Evolutionary conservation across 1,140 invertebrate genomes (phyloP).

Genomic region (Doryteuthis pealeii): DNA sequence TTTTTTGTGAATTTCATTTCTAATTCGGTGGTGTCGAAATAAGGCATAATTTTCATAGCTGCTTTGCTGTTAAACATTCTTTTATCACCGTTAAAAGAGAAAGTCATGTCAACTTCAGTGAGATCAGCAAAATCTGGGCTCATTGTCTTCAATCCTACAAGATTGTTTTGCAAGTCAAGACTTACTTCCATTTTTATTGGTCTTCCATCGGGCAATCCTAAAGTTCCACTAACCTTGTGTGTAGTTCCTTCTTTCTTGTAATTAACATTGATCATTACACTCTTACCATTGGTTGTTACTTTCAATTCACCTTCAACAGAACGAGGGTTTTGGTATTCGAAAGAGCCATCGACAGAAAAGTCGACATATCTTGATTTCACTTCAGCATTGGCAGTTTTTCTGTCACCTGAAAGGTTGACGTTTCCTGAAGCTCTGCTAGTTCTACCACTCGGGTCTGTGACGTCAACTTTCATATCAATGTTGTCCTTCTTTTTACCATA

Average conservation of each 20-base stretch:
- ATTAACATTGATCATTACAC: not conserved
- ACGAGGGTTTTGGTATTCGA: not conserved
- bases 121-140: too few species aligned
- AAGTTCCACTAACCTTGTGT: not conserved
- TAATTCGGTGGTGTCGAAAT: too few species aligned
- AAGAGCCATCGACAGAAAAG: not conserved
- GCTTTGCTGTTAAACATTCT: too few species aligned
- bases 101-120: too few species aligned
- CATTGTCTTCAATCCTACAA: too few species aligned
- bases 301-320: not conserved
- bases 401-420: not conserved
- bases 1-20: too few species aligned
- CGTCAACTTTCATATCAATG: not conserved
- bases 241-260: constrained; percentile 1
- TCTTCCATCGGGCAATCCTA: not conserved
- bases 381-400: not conserved
- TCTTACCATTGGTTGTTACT: not conserved
- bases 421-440: not conserved
- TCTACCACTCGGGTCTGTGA: not conserved
- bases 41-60: too few species aligned
- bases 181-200: too few species aligned
- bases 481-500: not conserved
- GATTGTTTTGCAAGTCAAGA: too few species aligned
- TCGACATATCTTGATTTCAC: not conserved
- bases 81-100: too few species aligned